These are phyloP conservation scores for Chrysolina haemoptera DNA, from an alignment of 2,888 invertebrate genomes.

Conservation along the genomic window DNA sequence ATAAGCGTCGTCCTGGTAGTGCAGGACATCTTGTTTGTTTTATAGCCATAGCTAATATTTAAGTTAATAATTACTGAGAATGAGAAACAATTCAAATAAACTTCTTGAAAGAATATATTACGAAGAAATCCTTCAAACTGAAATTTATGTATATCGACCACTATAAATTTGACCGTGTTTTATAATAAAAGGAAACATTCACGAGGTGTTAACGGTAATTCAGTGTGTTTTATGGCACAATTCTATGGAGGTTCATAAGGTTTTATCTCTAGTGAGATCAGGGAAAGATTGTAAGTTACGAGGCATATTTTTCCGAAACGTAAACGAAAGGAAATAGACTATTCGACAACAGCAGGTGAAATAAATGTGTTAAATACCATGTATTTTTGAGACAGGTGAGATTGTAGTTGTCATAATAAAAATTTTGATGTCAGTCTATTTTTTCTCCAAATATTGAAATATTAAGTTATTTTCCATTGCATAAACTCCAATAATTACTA, in stretches of 20 bases:
- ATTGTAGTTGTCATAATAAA: no score
- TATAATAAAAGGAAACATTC: neutral
- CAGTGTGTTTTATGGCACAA: neutral
- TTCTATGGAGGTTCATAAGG: neutral
- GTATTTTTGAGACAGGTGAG: no score
- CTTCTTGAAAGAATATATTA: conserved; percentile 21
- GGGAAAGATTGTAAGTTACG: neutral
- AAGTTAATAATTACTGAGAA: neutral
- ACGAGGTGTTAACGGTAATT: neutral
- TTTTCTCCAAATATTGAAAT: no score
- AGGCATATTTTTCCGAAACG: neutral
- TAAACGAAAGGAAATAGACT: neutral
- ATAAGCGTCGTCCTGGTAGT: no score
- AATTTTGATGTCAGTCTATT: no score
- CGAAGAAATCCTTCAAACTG: conserved; percentile 35
- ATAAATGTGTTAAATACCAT: neutral
- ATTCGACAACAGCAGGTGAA: neutral
- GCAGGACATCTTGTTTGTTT: no score
- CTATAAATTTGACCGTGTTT: neutral
- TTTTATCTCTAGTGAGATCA: neutral
- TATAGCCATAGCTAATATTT: no score
- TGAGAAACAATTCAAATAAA: neutral
- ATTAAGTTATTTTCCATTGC: no score
- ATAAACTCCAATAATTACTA: no score
- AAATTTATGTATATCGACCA: conserved; percentile 36